Conservation (phyloP, 2,797 vertebrate genomes). For the Tolypeutes matacus region DNA sequence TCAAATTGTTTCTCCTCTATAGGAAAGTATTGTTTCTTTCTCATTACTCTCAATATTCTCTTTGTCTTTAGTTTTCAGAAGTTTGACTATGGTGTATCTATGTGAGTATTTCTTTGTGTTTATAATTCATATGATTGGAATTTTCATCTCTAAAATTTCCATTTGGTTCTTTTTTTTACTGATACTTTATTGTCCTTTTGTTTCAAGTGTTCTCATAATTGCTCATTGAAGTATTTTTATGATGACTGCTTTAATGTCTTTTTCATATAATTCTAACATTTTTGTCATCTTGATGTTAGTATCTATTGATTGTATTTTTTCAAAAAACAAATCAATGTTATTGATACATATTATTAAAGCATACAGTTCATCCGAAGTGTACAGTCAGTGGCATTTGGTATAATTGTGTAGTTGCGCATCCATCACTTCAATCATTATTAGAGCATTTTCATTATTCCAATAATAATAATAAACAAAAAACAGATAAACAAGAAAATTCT, state of each 20-base stretch:
- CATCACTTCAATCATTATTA: no score
- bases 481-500: no score
- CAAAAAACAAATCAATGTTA: no score
- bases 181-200: neutral
- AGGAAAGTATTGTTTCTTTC: neutral
- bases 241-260: neutral
- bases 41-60: neutral
- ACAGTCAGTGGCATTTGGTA: no score
- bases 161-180: neutral
- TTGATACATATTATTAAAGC: no score
- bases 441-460: no score
- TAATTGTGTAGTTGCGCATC: no score
- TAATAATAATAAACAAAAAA: no score
- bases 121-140: neutral
- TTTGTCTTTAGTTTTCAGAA: conserved; percentile 5
- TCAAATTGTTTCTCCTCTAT: neutral
- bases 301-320: neutral
- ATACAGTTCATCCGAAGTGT: no score
- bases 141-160: conserved; percentile 14
- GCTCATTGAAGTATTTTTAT: neutral
- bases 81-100: neutral
- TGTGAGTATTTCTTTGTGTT: neutral
- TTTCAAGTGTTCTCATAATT: neutral
- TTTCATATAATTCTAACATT: neutral
- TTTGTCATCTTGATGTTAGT: neutral